Conservation (phyloP, 2,113 vertebrate genomes). For the Dromas ardeola region DNA sequence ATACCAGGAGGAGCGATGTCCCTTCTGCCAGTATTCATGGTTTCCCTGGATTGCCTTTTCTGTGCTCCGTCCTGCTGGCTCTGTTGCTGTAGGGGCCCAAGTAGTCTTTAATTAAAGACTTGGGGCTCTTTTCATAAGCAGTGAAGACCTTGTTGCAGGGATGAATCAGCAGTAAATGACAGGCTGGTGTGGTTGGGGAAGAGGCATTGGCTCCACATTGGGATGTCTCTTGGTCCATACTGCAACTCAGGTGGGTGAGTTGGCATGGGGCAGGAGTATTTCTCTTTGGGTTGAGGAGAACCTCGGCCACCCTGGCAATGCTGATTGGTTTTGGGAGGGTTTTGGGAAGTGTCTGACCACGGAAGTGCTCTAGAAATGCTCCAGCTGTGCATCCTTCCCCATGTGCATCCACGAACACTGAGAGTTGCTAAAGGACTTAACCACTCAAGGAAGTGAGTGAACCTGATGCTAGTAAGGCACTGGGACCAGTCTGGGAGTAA, state of each 20-base stretch:
- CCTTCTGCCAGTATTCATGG: rapidly evolving
- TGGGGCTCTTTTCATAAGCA: neutral
- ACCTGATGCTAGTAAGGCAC: neutral
- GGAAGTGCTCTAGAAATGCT: rapidly evolving
- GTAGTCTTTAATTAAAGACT: neutral
- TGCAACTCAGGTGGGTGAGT: rapidly evolving
- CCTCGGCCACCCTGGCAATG: rapidly evolving
- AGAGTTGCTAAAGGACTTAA: neutral
- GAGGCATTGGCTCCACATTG: neutral
- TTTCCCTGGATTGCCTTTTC: neutral
- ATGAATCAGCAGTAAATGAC: slow-evolving; percentile 16
- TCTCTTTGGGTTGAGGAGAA: rapidly evolving
- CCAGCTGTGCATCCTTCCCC: neutral
- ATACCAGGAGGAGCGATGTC: too few species aligned
- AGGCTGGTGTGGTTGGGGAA: neutral
- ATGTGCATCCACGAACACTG: rapidly evolving
- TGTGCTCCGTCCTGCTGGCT: neutral
- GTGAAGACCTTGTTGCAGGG: neutral
- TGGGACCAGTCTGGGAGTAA: neutral
- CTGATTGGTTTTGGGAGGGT: neutral
- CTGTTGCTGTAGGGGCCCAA: neutral
- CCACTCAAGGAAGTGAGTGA: neutral
- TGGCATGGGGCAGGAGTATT: neutral
- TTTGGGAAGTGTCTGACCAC: neutral
- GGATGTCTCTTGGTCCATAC: neutral